phyloP scores from a whole-genome alignment of 2,113 vertebrate species.

The Fulmarus glacialis region DNA sequence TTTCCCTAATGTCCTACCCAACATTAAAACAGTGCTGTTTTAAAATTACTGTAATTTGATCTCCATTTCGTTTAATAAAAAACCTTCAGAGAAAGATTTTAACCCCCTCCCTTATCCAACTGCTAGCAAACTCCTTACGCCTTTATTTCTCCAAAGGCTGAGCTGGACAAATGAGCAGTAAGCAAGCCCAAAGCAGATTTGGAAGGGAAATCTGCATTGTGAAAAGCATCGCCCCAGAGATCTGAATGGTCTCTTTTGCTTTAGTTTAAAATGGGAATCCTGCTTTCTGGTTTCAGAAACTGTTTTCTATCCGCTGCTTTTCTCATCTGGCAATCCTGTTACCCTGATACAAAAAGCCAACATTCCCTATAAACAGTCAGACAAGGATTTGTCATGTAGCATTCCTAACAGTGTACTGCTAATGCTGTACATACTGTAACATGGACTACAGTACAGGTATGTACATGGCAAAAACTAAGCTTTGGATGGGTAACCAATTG shows the following conservation, averaged over 20 bases:
- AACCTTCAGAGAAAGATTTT: not conserved
- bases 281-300: not conserved
- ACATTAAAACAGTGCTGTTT: not conserved
- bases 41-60: not conserved
- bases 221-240: not conserved
- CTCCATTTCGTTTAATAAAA: not conserved
- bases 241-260: not conserved
- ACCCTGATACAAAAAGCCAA: not conserved
- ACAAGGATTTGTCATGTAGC: not conserved
- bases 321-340: not conserved
- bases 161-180: not conserved
- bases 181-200: not conserved
- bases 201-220: not conserved
- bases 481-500: constrained; percentile 61
- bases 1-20: not conserved
- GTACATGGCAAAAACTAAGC: constrained; percentile 63
- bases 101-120: not conserved
- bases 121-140: not conserved
- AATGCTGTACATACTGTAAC: not conserved
- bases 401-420: not conserved
- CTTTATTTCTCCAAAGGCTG: not conserved
- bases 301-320: not conserved
- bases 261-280: accelerated
- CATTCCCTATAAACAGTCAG: not conserved
- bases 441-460: not conserved